Evolutionary conservation across 2,888 invertebrate genomes (phyloP).

Genomic region (Nomada goodeniana): DNA sequence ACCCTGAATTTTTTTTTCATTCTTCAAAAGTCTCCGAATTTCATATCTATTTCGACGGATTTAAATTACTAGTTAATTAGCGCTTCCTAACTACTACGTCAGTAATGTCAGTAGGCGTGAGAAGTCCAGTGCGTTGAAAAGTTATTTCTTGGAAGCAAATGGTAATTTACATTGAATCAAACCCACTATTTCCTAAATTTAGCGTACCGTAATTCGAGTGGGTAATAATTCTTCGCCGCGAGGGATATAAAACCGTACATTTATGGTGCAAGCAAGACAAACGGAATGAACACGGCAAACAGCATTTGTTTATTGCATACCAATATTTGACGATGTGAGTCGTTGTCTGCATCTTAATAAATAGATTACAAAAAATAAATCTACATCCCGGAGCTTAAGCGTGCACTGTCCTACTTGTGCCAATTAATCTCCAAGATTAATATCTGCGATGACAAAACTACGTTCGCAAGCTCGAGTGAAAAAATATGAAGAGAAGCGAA

Average conservation of each 20-base stretch:
- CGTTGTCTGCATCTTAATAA: neutral
- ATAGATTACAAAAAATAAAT: constrained; percentile 5
- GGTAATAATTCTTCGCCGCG: no score
- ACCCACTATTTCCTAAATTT: neutral
- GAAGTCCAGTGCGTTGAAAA: neutral
- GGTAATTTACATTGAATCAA: neutral
- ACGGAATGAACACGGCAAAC: neutral
- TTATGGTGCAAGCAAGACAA: neutral
- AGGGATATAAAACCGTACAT: neutral
- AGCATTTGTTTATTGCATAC: neutral
- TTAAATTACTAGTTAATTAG: constrained; percentile 10
- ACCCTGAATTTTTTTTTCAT: neutral
- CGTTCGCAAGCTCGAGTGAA: constrained; percentile 8
- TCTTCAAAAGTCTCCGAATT: neutral
- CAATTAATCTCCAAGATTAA: neutral
- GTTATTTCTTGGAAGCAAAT: neutral
- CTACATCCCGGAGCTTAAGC: neutral
- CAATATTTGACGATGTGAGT: neutral
- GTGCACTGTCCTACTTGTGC: neutral
- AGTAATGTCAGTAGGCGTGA: neutral
- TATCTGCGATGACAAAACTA: neutral
- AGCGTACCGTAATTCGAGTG: neutral
- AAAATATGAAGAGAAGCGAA: neutral
- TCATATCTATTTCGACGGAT: neutral
- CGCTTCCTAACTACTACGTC: neutral